Base-by-base conservation (phyloP, 1,140 invertebrate genomes). In the Sminthurinus signatus region DNA sequence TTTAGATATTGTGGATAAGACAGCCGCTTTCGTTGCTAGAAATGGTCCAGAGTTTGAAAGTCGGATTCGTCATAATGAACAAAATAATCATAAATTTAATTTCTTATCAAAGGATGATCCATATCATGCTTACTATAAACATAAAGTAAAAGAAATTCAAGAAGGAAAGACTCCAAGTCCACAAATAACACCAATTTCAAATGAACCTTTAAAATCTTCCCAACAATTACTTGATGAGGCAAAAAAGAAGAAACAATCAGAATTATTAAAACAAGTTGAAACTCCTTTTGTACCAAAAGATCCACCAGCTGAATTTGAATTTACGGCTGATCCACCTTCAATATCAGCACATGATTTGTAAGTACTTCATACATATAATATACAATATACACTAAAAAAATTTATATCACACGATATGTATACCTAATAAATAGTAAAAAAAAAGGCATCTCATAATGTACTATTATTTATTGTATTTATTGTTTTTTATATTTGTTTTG, bases 31-130 rank as follows among this genome's bases (percentile, higher is more conserved):
- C 76, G 96, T 99, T 2, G 96, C 96, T 2, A 84, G 94, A 73
- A 98, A 98, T 87, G 96, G 96, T 4, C 93, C 94, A 2, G 95
- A 98, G 76, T 98, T 98, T 81, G 96, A 99, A 78, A 88, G 91
- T 19, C 84, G 94, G 69, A 98, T 98, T 75, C 83, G 92, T 65
- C 91, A 96, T 75, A 98, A 98, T 80, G 95, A 99, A 78, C 81
- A 94, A 68, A 93, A 94, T 42, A 98, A 99, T 79, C 91, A 93
- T 1, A 97, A 97, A 75, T 99, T 99, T 74, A 94, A 94, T 76
- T 99, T 99, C 76, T 81, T 99, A n/a, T 96, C 92, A 74, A 81
- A 86, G 65, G 91, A 91, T 1, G 96, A 99, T 80, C 96, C 97
- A 0, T 99, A 99, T 75, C 90, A 99, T 86, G 93, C 93, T 0